Conservation (phyloP, 2,113 vertebrate species). For the Lycaon pictus region DNA sequence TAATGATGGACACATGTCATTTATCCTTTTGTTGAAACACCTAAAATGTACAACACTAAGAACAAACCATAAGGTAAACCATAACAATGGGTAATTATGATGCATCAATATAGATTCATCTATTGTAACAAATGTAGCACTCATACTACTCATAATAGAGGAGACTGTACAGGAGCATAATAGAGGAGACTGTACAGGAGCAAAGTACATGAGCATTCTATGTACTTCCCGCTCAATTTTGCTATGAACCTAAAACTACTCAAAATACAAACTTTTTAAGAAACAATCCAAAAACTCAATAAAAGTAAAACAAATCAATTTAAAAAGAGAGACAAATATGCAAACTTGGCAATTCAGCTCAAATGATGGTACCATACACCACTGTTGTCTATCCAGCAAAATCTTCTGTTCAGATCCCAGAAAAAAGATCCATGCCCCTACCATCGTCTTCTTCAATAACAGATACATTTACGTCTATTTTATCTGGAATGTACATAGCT, state of each 20-base stretch:
- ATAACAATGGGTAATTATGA: background rate
- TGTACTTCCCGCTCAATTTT: background rate
- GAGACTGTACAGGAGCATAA: background rate
- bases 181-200: background rate
- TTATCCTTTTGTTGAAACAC: background rate
- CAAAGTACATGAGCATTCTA: too few relatives aligned
- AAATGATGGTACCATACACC: background rate
- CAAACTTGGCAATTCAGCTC: background rate
- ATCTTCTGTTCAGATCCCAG: background rate
- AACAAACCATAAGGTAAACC: background rate
- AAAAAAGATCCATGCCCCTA: background rate
- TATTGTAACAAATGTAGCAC: background rate
- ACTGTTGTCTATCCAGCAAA: background rate
- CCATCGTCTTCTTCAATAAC: background rate
- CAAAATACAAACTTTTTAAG: background rate
- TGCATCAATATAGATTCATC: background rate
- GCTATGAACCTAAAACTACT: background rate
- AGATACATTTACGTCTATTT: background rate
- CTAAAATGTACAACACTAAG: background rate
- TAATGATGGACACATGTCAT: background rate
- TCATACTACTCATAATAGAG: background rate
- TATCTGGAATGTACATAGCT: background rate
- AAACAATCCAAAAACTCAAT: background rate
- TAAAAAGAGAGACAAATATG: background rate
- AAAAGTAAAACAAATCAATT: background rate